Percentiles rank a stretch among this genome's conserved stretches.
phyloP scores from a whole-genome alignment of 2,113 vertebrate species.

The rat (Rattus norvegicus) region GRCr8 NC_086028.1:95073001-95073500 shows the following conservation, averaged over 20 bases:
- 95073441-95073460: neutral
- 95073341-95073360: neutral
- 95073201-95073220: constrained; percentile 10
- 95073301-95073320: neutral
- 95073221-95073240: neutral
- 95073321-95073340: neutral
- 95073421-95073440: neutral
- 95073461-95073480: constrained; percentile 4
- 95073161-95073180: neutral
- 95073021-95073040: constrained; percentile 4
- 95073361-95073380: constrained; percentile 46
- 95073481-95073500: neutral
- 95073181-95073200: neutral
- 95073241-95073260: neutral
- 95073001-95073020: constrained; percentile 1
- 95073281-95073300: neutral
- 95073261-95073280: neutral
- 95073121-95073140: neutral
- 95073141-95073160: neutral
- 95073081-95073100: neutral
- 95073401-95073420: neutral
- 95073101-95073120: neutral
- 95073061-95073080: neutral
- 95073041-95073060: neutral
- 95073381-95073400: constrained; percentile 33